phyloP scores from a whole-genome alignment of 2,888 invertebrate genomes.

The Marronus borbonicus region DNA sequence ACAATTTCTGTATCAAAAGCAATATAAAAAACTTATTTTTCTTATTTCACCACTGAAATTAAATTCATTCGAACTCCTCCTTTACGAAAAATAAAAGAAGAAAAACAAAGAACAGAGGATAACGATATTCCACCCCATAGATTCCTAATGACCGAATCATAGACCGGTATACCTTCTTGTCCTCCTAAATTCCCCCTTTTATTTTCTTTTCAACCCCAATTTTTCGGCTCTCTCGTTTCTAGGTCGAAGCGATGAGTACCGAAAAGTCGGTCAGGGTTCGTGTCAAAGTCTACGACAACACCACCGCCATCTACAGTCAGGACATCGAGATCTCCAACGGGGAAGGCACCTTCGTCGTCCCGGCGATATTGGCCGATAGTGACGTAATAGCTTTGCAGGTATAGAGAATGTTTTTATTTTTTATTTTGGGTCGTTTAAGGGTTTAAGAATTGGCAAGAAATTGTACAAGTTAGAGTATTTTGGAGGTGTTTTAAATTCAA shows the following conservation, averaged over 20 bases:
- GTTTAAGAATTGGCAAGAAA: too few relatives aligned
- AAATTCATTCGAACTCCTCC: not conserved
- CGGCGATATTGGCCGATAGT: conserved; percentile 79
- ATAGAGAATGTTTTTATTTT: conserved; percentile 52
- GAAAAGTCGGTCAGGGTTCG: conserved; percentile 78
- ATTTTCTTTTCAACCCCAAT: conserved; percentile 5
- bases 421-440: too few relatives aligned
- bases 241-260: conserved; percentile 81
- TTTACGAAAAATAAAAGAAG: not conserved
- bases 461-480: too few relatives aligned
- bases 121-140: not conserved
- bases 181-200: not conserved
- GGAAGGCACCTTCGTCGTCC: conserved; percentile 78
- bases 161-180: not conserved
- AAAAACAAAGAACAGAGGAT: not conserved
- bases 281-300: conserved; percentile 79
- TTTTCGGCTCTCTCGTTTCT: conserved; percentile 56
- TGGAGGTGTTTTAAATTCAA: too few relatives aligned
- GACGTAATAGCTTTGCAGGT: conserved; percentile 79
- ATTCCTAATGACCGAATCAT: conserved; percentile 15
- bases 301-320: conserved; percentile 80
- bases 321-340: conserved; percentile 80
- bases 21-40: too few relatives aligned
- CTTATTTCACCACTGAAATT: too few relatives aligned
- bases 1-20: too few relatives aligned